These are phyloP conservation scores for Sylvicapra grimmia DNA, from an alignment of 2,113 vertebrate genomes.

Conservation along the genomic window DNA sequence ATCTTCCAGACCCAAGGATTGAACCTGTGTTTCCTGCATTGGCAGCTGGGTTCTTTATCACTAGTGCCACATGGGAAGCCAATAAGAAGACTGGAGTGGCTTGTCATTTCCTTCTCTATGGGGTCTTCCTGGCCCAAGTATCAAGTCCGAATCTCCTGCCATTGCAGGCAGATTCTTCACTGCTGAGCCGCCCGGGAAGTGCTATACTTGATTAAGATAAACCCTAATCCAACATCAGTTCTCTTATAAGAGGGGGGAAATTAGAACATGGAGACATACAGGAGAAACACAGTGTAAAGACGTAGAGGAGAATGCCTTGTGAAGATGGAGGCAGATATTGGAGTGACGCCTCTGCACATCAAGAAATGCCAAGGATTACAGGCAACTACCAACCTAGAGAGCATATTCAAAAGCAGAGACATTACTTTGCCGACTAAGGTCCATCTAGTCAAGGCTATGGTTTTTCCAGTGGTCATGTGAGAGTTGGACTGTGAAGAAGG, in stretches of 20 bases:
- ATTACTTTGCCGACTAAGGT: too few relatives aligned
- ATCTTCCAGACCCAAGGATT: not conserved
- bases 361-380: not conserved
- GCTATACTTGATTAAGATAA: not conserved
- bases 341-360: not conserved
- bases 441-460: too few relatives aligned
- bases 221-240: not conserved
- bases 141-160: fast-evolving
- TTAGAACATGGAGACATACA: not conserved
- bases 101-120: not conserved
- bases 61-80: not conserved
- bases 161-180: not conserved
- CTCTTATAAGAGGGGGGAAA: not conserved
- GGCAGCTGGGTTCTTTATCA: not conserved
- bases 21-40: not conserved
- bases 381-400: not conserved
- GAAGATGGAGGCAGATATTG: not conserved
- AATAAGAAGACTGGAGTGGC: not conserved
- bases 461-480: too few relatives aligned
- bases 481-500: too few relatives aligned
- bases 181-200: not conserved
- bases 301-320: not conserved
- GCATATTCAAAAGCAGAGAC: too few relatives aligned
- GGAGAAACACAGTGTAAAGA: not conserved
- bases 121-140: not conserved